A percentile compares a stretch with the other conserved stretches of the same genome.
Evolutionary conservation across 2,797 vertebrate species (phyloP).

Genomic region (Epinephelus coioides): DNA sequence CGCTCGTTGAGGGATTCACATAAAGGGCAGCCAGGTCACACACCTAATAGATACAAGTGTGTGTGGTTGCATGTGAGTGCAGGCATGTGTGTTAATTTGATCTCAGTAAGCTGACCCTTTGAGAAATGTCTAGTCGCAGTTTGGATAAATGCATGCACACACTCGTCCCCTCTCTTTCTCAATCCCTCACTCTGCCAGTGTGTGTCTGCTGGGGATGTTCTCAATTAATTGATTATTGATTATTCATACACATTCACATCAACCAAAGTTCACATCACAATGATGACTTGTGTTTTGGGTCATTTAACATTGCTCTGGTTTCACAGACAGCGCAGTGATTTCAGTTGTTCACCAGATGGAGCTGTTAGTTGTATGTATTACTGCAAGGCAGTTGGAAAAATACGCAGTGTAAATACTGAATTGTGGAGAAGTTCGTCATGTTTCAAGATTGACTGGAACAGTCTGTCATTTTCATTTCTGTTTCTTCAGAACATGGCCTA

Average conservation of each 20-base stretch:
- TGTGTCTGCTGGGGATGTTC: neutral
- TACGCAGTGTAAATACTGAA: neutral
- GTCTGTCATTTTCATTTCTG: constrained; percentile 3
- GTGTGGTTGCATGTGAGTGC: constrained; percentile 13
- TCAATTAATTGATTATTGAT: constrained; percentile 11
- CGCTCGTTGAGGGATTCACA: constrained; percentile 58
- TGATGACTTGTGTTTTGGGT: neutral
- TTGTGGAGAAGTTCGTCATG: neutral
- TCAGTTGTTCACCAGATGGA: constrained; percentile 1
- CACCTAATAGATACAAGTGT: constrained; percentile 23
- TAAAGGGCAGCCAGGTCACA: constrained; percentile 65
- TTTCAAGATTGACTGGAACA: constrained; percentile 6
- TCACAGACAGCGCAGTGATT: neutral
- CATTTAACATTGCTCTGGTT: neutral
- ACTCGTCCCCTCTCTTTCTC: neutral
- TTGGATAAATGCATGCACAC: constrained; percentile 31
- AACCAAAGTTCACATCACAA: neutral
- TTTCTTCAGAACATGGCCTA: constrained; percentile 8
- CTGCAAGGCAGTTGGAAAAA: neutral
- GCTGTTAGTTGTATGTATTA: neutral
- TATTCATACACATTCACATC: neutral
- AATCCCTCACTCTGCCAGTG: neutral
- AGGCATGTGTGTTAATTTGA: constrained; percentile 36
- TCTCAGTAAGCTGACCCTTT: constrained; percentile 25
- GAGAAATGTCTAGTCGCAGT: constrained; percentile 31